These are phyloP conservation scores for Deilephila porcellus DNA, from an alignment of 2,888 invertebrate species.

Conservation along the genomic window DNA sequence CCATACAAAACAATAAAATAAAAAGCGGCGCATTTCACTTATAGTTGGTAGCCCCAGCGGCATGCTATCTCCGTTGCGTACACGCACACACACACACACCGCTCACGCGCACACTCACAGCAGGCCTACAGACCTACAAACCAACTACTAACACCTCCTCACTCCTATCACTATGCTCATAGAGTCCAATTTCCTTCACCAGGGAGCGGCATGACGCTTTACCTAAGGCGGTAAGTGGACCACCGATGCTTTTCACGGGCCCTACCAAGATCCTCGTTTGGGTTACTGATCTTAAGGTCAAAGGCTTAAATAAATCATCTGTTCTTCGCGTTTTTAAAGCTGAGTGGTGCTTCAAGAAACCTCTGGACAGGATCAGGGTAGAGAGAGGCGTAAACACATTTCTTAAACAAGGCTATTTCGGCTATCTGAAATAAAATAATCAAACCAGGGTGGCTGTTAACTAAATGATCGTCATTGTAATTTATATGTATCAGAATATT, in stretches of 20 bases:
- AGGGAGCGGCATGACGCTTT: slow-evolving; percentile 42
- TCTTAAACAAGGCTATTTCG: no score
- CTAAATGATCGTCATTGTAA: no score
- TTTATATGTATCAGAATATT: no score
- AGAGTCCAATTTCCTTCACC: slow-evolving; percentile 51
- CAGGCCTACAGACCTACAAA: slow-evolving; percentile 84
- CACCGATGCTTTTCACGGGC: slow-evolving; percentile 74
- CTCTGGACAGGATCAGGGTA: no score
- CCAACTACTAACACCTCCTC: slow-evolving; percentile 56
- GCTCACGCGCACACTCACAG: slow-evolving; percentile 60
- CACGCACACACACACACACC: slow-evolving; percentile 66
- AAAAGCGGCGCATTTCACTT: slow-evolving; percentile 76
- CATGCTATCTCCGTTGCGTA: slow-evolving; percentile 80
- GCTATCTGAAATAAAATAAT: no score
- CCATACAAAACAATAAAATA: slow-evolving; percentile 28
- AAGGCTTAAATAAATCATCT: slow-evolving; percentile 28
- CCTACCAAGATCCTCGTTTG: slow-evolving; percentile 67
- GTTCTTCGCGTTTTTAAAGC: background rate
- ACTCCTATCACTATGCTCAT: slow-evolving; percentile 38
- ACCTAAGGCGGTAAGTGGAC: slow-evolving; percentile 70
- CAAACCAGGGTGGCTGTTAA: no score
- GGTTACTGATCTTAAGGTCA: slow-evolving; percentile 62
- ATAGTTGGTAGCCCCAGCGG: slow-evolving; percentile 64
- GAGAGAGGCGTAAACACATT: no score
- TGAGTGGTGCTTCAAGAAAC: background rate